These are phyloP conservation scores for Fregata magnificens DNA, from an alignment of 2,113 vertebrate genomes.

Conservation along the genomic window DNA sequence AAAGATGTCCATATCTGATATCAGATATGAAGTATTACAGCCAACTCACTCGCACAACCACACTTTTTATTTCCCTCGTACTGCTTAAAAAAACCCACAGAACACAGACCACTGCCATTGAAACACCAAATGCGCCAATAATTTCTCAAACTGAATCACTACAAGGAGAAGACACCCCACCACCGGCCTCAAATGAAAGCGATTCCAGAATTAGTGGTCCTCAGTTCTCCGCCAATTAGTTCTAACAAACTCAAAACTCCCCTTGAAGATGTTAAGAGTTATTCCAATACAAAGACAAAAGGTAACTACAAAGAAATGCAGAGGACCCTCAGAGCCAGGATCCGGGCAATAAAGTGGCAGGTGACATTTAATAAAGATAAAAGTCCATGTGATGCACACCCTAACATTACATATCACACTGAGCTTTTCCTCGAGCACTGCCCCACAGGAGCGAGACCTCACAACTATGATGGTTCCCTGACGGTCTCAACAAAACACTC, in stretches of 20 bases:
- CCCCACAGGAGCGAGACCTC: background rate
- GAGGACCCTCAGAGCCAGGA: background rate
- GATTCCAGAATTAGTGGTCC: background rate
- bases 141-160: background rate
- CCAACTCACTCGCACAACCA: background rate
- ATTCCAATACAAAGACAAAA: background rate
- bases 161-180: background rate
- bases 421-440: background rate
- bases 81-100: background rate
- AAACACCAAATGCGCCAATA: background rate
- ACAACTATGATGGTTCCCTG: background rate
- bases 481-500: background rate
- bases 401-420: accelerated
- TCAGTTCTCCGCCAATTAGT: background rate
- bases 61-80: background rate
- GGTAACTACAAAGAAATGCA: background rate
- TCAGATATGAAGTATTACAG: background rate
- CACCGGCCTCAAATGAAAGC: background rate
- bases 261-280: background rate
- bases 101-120: background rate
- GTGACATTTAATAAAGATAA: background rate
- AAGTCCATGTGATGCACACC: background rate
- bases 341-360: background rate
- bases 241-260: background rate
- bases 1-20: background rate